Base-by-base conservation (phyloP, 2,888 invertebrate species). In the Pyrocoelia pectoralis region DNA sequence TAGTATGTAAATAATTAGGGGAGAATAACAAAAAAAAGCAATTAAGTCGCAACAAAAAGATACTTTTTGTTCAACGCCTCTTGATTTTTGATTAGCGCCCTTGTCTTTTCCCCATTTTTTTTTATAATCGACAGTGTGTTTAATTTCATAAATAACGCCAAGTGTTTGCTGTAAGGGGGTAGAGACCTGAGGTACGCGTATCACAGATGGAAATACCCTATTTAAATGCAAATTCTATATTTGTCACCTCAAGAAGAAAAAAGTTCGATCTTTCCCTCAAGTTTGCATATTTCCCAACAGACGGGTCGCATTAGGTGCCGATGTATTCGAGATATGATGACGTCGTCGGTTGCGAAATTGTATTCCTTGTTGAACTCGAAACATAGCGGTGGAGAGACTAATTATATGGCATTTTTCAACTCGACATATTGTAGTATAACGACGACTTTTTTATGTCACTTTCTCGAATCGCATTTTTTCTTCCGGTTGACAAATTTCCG, bases 181-280 rank as follows among this genome's bases (percentile, higher is more conserved):
- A 68, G 66, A 72, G 72, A 68, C 67, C 70, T 68, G 71, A 73
- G 72, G 74, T 74, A 76, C 76, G 75, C 76, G 77, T 79, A 82
- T 82, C 84, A 84, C 85, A 85, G 84, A 85, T 85, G 86, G 85
- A 86, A 86, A 85, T 86, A 84, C 84, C 84, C 86, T 84, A 86
- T 86, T 86, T 86, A 86, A 86, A 86, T 86, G 86, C 85, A 86
- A 86, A 86, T 86, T 86, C 83, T 83, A 84, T 85, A 86, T 86
- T 86, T 86, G 85, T 85, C 86, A 85, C 85, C 82, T 82, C 79
- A 76, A 76, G 75, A 76, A 76, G 74, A 78, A 81, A 80, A 81
- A 82, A 81, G 75, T 81, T 81, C 80, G 80, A 80, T 80, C 78
- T 79, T 77, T 77, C 76, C 76, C 70, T 73, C 75, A 72, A 75